Evolutionary conservation across 1,140 invertebrate species (phyloP).

Genomic region (Pseudomyrmex gracilis): DNA sequence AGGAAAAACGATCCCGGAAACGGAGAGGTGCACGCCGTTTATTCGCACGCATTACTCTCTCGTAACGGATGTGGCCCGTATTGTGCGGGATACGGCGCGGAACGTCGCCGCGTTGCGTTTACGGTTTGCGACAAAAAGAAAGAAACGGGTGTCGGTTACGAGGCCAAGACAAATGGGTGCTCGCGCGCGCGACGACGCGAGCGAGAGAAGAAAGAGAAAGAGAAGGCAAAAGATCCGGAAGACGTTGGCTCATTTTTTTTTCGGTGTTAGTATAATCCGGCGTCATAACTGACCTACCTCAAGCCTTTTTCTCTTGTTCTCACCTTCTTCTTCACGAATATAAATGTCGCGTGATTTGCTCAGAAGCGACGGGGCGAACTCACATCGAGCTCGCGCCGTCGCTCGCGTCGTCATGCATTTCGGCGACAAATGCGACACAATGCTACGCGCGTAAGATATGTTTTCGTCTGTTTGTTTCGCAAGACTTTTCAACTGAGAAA

Average conservation of each 20-base stretch:
- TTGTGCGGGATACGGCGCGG: conserved; percentile 3
- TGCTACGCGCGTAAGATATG: background rate
- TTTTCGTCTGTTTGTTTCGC: background rate
- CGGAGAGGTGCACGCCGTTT: background rate
- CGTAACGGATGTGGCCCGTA: background rate
- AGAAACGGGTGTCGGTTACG: conserved; percentile 15
- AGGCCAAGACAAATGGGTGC: conserved; percentile 41
- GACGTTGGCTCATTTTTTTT: conserved; percentile 52
- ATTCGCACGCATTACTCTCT: conserved; percentile 36
- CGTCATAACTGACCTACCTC: conserved; percentile 43
- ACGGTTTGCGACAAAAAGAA: background rate
- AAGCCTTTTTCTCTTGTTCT: conserved; percentile 17
- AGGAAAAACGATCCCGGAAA: conserved; percentile 9
- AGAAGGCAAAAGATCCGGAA: conserved; percentile 7
- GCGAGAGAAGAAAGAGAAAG: background rate
- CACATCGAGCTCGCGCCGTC: too few species aligned
- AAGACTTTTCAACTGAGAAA: background rate
- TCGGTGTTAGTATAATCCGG: conserved; percentile 40
- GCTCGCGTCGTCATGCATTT: background rate
- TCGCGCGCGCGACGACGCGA: background rate
- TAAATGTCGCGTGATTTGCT: background rate
- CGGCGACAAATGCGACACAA: background rate
- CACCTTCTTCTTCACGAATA: conserved; percentile 29
- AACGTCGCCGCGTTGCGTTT: background rate
- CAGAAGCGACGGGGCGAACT: background rate